Evolutionary conservation across 2,113 vertebrate genomes (phyloP), one percentile per base, ranked within the genome.

Genomic region (Chionis minor): DNA sequence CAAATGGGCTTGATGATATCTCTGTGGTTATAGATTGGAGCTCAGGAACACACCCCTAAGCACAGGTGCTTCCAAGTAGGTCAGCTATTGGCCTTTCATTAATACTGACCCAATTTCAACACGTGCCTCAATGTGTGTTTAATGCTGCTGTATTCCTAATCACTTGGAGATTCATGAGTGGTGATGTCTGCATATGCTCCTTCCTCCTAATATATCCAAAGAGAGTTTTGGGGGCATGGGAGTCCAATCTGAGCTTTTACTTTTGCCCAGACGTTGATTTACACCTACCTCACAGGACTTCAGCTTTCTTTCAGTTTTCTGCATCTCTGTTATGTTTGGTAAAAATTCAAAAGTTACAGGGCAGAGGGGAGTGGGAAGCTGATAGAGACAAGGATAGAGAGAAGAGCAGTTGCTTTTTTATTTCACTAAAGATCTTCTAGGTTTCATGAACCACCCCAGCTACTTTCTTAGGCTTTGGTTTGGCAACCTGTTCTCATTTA

Each of bases 391-490:
- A 24, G 10, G 66, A 33, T 4, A 24, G 77, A 47, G 67, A 79
- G 83, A 84, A 87, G 56, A 88, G 45, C 33, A 61, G 16, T 49
- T 9, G 1, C 35, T 19, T 80, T 89, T 74, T 56, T 14, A 87
- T 79, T 78, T 44, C 62, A 42, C 23, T 51, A 42, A 62, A 82
- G 61, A 14, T 35, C 44, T 58, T 62, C 16, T 5, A 40, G 73
- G n/a, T 72, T 59, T 47, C 10, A 12, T 51, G 49, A 97, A 69
- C 44, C 54, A 90, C 49, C 16, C 56, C 38, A 82, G 28, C 78
- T 72, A 88, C 92, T 89, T 91, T 33, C 83, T 69, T 61, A 87
- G 33, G 69, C 77, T 95, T 84, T 69, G 62, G 32, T 85, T 94
- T 58, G 13, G 74, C 83, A 91, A 55, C 91, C 81, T 77, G 78